These are phyloP conservation scores for Eulemur rubriventer DNA, from an alignment of 2,797 vertebrate genomes.

Conservation along the genomic window DNA sequence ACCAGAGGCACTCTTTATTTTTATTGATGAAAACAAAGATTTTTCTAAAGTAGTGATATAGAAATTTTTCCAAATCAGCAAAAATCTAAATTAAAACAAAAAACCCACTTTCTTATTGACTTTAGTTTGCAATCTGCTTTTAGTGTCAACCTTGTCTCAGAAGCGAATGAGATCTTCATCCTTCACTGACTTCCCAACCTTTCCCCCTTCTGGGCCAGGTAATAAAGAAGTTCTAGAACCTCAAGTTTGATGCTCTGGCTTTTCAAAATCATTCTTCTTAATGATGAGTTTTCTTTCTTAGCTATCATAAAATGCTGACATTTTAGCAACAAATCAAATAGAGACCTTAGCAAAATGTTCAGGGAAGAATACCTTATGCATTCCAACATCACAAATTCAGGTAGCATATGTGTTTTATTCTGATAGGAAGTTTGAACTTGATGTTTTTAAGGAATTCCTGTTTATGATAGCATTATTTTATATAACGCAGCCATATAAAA, in stretches of 20 bases:
- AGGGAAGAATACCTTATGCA: background rate
- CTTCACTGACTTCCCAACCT: slow-evolving; percentile 79
- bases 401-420: background rate
- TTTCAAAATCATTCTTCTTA: background rate
- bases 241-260: background rate
- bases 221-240: slow-evolving; percentile 62
- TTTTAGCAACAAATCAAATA: slow-evolving; percentile 37
- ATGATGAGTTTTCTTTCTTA: slow-evolving; percentile 23
- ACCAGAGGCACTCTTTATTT: background rate
- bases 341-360: background rate
- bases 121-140: slow-evolving; percentile 66
- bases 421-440: slow-evolving; percentile 7
- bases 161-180: slow-evolving; percentile 81
- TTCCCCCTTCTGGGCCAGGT: slow-evolving; percentile 81
- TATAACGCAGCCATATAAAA: background rate
- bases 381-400: background rate
- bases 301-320: background rate
- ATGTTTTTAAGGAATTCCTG: background rate
- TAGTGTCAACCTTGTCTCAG: slow-evolving; percentile 58
- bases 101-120: background rate
- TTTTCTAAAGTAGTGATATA: slow-evolving; percentile 11
- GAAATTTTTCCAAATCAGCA: background rate
- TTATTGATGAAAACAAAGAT: background rate
- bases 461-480: slow-evolving; percentile 3
- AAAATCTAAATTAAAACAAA: background rate